Conservation (phyloP, 1,140 invertebrate species). For the Caenorhabditis inopinata region DNA sequence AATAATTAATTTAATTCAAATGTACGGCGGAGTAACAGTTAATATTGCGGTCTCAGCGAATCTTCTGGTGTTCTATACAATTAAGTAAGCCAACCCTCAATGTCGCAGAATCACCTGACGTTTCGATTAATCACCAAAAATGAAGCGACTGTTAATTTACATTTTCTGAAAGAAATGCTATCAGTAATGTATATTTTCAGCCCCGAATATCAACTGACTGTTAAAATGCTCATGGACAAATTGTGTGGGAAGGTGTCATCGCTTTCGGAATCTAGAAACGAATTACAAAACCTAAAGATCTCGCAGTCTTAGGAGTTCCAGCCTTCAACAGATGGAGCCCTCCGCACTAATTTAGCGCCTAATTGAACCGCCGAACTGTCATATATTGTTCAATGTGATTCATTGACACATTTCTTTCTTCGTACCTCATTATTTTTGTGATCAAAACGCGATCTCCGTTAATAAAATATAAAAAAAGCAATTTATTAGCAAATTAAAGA, state of each 20-base stretch:
- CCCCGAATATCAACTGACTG: conserved; percentile 12
- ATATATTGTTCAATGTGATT: too few relatives aligned
- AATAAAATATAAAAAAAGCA: not conserved
- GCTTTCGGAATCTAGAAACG: not conserved
- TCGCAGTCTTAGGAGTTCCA: not conserved
- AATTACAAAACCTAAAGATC: not conserved
- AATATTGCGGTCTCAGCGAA: conserved; percentile 31
- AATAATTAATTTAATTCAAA: conserved; percentile 3
- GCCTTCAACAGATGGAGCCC: too few relatives aligned
- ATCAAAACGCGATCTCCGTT: too few relatives aligned
- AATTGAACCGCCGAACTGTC: too few relatives aligned
- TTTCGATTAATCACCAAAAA: not conserved
- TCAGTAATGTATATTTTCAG: not conserved
- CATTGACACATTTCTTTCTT: too few relatives aligned
- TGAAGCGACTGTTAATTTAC: not conserved
- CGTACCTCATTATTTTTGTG: too few relatives aligned
- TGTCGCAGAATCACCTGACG: too few relatives aligned
- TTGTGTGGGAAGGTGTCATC: not conserved
- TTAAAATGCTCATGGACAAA: not conserved
- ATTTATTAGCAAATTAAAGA: not conserved
- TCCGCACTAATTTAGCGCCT: too few relatives aligned
- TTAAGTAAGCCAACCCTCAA: conserved; percentile 11
- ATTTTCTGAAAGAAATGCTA: not conserved
- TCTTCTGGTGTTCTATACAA: conserved; percentile 11
- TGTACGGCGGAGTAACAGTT: conserved; percentile 28